Evolutionary conservation across 2,888 invertebrate species (phyloP), one percentile per base, ranked within the genome.

Genomic region (Pseudococcus jackbeardsleyi): DNA sequence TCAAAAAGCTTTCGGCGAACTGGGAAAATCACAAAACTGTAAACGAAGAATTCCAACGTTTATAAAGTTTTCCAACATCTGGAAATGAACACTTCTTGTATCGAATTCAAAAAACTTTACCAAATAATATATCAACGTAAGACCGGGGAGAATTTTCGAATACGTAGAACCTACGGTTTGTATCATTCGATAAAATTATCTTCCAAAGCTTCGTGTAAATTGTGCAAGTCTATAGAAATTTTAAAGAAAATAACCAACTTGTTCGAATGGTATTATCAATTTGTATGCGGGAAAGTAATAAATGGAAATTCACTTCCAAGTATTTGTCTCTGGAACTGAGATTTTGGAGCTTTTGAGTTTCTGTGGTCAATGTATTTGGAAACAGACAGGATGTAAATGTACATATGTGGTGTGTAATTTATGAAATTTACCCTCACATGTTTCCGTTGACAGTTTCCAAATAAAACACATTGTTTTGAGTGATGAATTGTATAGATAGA

Each of bases 1-100:
- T 82, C 79, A 82, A 82, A 82, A n/a, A 82, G 79, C 79, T 46
- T 42, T 82, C 79, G 79, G 79, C 79, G 33, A 46, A 46, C 42
- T 46, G 46, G 46, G 79, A 42, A 46, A 19, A 82, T 46, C 77
- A 39, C 79, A 19, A 82, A 82, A 46, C 46, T 46, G 46, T 22
- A 46, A 82, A 26, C 72, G 3, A 72, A 72, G 68, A 68, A 68
- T 42, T 79, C 33, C 19, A 46, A 42, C 46, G 46, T 79, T 79
- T 82, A 72, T 68, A 42, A 82, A 82, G 46, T 46, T 79, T 54
- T 46, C 19, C 46, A 82, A 82, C 46, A 82, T 46, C 79, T 42
- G 46, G 79, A 46, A 82, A 82, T 82, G 19, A 82, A 82, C 79
- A 82, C 19, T 82, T 42, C 19, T 82, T 46, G 46, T 82, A 22